Conservation (phyloP, 2,888 invertebrate genomes). For the Cerastoderma edule region DNA sequence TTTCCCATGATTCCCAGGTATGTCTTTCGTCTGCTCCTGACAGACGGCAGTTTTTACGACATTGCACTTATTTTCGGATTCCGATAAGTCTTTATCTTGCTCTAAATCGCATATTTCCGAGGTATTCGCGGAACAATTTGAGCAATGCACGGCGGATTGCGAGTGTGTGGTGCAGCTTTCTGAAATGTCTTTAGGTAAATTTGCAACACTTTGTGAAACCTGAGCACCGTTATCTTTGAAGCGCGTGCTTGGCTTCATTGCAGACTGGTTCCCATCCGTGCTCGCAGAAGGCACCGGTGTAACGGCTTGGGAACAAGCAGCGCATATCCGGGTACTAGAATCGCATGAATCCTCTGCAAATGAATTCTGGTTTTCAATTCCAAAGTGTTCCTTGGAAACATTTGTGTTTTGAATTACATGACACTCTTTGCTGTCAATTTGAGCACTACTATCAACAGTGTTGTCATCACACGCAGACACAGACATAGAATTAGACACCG, state of each 20-base stretch:
- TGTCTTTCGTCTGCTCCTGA: neutral
- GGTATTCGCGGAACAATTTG: slow-evolving; percentile 2
- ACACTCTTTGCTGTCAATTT: no score
- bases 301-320: neutral
- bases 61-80: slow-evolving; percentile 23
- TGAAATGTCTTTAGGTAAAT: neutral
- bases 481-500: no score
- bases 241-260: neutral
- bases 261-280: neutral
- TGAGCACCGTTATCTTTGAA: neutral
- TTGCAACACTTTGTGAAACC: slow-evolving; percentile 1
- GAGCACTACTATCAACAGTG: no score
- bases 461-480: no score
- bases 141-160: slow-evolving; percentile 7
- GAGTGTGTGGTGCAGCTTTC: neutral
- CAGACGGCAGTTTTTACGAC: slow-evolving; percentile 21
- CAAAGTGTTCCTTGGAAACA: no score
- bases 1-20: slow-evolving; percentile 12
- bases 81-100: slow-evolving; percentile 4
- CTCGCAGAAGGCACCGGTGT: neutral
- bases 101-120: neutral
- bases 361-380: neutral
- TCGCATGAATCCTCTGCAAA: slow-evolving; percentile 5
- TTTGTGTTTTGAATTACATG: no score
- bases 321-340: neutral